Base-by-base conservation (phyloP, 2,113 vertebrate species). In the Megaleporinus macrocephalus region DNA sequence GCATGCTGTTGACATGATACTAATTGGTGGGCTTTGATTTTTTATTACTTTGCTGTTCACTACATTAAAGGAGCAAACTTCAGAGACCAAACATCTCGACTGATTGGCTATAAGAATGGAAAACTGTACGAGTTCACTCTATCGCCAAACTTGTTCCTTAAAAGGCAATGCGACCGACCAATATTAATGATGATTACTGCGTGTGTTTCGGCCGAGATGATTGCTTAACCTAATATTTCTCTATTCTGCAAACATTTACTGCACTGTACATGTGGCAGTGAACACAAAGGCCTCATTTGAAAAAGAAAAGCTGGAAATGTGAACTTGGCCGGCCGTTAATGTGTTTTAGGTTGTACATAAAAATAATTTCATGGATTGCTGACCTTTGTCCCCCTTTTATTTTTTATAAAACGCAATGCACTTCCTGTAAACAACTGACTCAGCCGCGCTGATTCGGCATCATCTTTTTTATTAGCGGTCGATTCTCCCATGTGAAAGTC, bases 401-500 rank as follows among this genome's bases (percentile, higher is more conserved):
- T 18, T 30, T 44, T 49, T 73, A 12, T n/a, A n/a, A n/a, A 26
- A 51, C 53, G 11, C 14, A 13, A 36, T 14, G 49, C 10, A 63
- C 26, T 63, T 74, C 14, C 78, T 73, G 57, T 73, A 51, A 61
- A 80, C 22, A 36, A 51, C 57, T 36, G 47, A 11, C 30, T 75
- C 29, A 3, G 13, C 29, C 66, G 29, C 30, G n/a, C 57, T 13
- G 78, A 30, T 72, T 61, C 26, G 14, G 24, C 51, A 27, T 33
- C 12, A 62, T 62, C 26, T 73, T 41, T n/a, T 71, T 80, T 73
- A 44, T 65, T 36, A 62, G 22, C 70, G 22, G 26, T 65, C 61
- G 24, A 68, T 73, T 66, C 49, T 65, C 61, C 69, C 76, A 83
- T 59, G 82, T 66, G 75, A 62, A 78, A 73, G 69, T 83, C n/a